phyloP scores from a whole-genome alignment of 2,113 vertebrate genomes.

The Cyanoliseus patagonus region DNA sequence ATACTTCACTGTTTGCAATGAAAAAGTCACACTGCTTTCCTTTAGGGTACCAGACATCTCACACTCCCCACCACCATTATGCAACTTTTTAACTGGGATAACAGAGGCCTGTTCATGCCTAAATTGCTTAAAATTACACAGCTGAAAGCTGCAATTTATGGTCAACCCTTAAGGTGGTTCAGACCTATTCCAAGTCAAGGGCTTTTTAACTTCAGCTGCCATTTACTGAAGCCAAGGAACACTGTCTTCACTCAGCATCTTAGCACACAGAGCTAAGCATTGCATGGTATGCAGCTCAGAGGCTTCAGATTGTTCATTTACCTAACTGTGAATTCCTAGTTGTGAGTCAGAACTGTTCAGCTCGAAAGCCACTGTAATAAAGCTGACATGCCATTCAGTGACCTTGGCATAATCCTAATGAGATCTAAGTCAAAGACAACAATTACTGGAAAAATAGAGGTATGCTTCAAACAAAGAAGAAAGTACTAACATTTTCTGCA shows the following conservation, averaged over 20 bases:
- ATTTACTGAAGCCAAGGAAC: background rate
- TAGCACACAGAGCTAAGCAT: background rate
- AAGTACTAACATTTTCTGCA: constrained; percentile 48
- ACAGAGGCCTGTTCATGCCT: background rate
- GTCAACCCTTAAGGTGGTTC: background rate
- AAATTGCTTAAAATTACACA: background rate
- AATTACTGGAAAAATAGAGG: constrained; percentile 53
- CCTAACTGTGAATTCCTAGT: constrained; percentile 49
- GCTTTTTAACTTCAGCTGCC: background rate
- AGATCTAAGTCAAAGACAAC: constrained; percentile 69
- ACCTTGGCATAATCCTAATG: constrained; percentile 69
- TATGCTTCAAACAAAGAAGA: constrained; percentile 40
- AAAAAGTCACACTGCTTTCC: background rate
- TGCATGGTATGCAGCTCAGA: background rate
- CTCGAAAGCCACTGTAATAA: constrained; percentile 43
- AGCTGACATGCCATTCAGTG: constrained; percentile 49
- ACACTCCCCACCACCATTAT: background rate
- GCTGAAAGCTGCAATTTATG: background rate
- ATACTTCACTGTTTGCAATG: background rate
- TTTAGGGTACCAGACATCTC: background rate
- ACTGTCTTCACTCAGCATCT: background rate
- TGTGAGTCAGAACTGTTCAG: constrained; percentile 46
- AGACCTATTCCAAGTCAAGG: background rate
- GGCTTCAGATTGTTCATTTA: constrained; percentile 59
- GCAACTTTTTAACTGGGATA: background rate